A percentile compares a stretch with the other conserved stretches of the same genome.
Conservation (phyloP, 2,797 vertebrate genomes). For the Antrozous pallidus region DNA sequence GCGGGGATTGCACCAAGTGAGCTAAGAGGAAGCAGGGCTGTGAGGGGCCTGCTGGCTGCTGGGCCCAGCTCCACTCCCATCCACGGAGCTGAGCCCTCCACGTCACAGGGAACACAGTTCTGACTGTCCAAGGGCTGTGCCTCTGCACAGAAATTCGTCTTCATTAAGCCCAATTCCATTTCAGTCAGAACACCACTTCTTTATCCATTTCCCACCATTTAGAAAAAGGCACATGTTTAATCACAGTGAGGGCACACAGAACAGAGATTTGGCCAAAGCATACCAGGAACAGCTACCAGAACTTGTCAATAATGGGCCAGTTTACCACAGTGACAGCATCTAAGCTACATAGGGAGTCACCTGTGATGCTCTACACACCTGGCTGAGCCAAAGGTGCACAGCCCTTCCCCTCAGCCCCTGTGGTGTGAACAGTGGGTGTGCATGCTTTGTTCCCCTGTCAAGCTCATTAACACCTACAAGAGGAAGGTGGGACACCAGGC, state of each 20-base stretch:
- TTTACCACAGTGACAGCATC: rapidly evolving
- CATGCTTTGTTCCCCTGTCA: rapidly evolving
- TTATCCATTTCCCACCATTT: slow-evolving; percentile 4
- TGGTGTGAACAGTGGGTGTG: neutral
- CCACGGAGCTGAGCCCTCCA: neutral
- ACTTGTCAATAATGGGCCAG: neutral
- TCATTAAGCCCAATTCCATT: slow-evolving; percentile 39
- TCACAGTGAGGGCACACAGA: neutral
- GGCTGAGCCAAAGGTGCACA: neutral
- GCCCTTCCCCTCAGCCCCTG: neutral
- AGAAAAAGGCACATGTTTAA: neutral
- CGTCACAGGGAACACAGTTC: neutral
- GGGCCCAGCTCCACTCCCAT: neutral
- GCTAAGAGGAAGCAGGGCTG: rapidly evolving
- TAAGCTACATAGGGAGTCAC: neutral
- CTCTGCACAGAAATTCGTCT: neutral
- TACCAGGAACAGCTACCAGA: rapidly evolving
- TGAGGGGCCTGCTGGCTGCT: neutral
- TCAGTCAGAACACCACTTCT: slow-evolving; percentile 14
- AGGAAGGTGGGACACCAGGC: rapidly evolving
- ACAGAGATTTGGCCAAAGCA: rapidly evolving
- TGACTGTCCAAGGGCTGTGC: rapidly evolving
- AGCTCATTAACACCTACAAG: neutral
- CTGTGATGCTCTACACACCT: neutral
- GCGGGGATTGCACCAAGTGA: neutral